A percentile compares a stretch with the other conserved stretches of the same genome.
These are phyloP conservation scores for Microcebus griseorufus DNA, from an alignment of 2,113 vertebrate species.

Conservation along the genomic window DNA sequence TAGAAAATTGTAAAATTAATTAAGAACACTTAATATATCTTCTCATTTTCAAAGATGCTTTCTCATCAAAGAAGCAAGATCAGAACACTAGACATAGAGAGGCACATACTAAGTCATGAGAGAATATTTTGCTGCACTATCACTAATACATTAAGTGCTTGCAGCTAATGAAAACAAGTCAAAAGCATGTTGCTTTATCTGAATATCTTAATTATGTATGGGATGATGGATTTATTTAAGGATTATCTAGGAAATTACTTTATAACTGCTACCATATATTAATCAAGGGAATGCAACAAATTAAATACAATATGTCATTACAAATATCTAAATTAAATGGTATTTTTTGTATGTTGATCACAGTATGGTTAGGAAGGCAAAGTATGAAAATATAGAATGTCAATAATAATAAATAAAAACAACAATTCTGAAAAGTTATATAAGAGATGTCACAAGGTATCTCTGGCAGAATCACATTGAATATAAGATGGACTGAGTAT, in stretches of 20 bases:
- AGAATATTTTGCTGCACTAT: neutral
- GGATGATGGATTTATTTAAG: neutral
- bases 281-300: neutral
- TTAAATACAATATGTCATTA: neutral
- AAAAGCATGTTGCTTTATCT: neutral
- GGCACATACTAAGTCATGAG: neutral
- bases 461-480: neutral
- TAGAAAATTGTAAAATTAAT: constrained; percentile 9
- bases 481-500: neutral
- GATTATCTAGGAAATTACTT: neutral
- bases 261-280: neutral
- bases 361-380: neutral
- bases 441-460: neutral
- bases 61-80: neutral
- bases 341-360: neutral
- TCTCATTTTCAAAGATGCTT: neutral
- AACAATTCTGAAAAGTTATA: neutral
- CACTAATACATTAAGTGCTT: neutral
- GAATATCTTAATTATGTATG: constrained; percentile 6
- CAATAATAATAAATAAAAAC: neutral
- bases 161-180: neutral
- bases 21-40: neutral
- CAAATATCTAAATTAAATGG: neutral
- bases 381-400: neutral
- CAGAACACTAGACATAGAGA: neutral